A percentile compares a stretch with the other conserved stretches of the same genome.
These are phyloP conservation scores for Pseudoatta argentina DNA, from an alignment of 1,140 invertebrate species.

Conservation along the genomic window DNA sequence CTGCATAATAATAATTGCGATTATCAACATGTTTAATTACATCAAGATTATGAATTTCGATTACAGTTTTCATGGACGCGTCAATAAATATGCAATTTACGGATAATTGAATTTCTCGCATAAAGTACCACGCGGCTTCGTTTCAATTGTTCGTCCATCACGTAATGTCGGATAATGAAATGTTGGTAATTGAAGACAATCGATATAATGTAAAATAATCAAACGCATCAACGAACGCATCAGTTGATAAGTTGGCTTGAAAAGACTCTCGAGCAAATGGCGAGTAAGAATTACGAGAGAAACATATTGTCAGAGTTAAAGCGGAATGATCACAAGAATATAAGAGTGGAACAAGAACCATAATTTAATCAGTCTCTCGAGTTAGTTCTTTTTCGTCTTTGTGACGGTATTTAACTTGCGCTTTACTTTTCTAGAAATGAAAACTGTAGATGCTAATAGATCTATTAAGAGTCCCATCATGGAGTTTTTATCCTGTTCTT, in stretches of 20 bases:
- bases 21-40: conserved; percentile 22
- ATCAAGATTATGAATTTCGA: conserved; percentile 27
- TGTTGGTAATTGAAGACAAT: conserved; percentile 58
- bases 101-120: conserved; percentile 39
- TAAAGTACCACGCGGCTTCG: neutral
- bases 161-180: conserved; percentile 14
- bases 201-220: conserved; percentile 37
- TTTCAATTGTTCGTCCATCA: conserved; percentile 23
- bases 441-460: conserved; percentile 57
- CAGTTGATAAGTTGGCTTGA: conserved; percentile 11
- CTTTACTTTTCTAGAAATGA: conserved; percentile 41
- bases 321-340: conserved; percentile 13
- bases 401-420: conserved; percentile 45
- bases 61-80: conserved; percentile 1
- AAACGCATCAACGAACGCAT: neutral
- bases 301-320: conserved; percentile 38
- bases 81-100: conserved; percentile 47
- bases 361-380: conserved; percentile 56
- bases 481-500: neutral
- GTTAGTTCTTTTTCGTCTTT: conserved; percentile 33
- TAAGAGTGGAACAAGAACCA: conserved; percentile 41
- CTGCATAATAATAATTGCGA: conserved; percentile 18
- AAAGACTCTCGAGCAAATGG: conserved; percentile 12
- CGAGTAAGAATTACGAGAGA: conserved; percentile 9
- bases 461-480: conserved; percentile 49